Percentiles rank a stretch among this genome's conserved stretches.
Conservation (phyloP, 2,113 vertebrate genomes). For the Ophthalmolycus amberensis region DNA sequence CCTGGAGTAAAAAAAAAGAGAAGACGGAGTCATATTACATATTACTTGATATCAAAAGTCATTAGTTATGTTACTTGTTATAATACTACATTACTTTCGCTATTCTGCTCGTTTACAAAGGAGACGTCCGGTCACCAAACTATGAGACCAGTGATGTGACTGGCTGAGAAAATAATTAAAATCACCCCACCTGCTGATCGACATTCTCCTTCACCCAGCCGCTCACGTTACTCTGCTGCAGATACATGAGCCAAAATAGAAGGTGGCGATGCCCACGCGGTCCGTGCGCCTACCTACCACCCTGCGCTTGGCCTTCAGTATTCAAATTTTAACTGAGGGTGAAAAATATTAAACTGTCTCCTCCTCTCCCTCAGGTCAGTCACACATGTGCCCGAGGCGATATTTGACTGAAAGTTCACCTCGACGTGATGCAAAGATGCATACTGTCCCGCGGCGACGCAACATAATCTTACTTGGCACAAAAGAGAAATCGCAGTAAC, state of each 20-base stretch:
- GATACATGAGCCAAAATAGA: background rate
- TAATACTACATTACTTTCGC: background rate
- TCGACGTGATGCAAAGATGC: background rate
- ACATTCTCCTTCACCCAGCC: background rate
- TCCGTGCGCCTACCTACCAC: background rate
- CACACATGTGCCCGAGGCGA: background rate
- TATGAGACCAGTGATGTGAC: background rate
- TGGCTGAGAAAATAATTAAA: background rate
- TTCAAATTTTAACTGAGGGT: background rate
- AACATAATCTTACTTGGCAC: background rate
- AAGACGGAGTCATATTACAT: background rate
- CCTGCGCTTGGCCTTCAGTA: background rate
- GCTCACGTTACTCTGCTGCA: background rate
- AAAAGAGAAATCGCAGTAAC: background rate
- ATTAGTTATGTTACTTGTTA: background rate
- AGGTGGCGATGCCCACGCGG: background rate
- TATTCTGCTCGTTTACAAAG: background rate
- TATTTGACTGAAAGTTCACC: background rate
- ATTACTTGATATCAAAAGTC: background rate
- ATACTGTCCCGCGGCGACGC: background rate
- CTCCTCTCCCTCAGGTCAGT: background rate
- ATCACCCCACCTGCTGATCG: background rate
- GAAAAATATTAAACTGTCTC: background rate
- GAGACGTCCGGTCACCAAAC: background rate
- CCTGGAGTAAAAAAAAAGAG: constrained; percentile 76